These are phyloP conservation scores for Rhorus exstirpatorius DNA, from an alignment of 2,888 invertebrate genomes.

Conservation along the genomic window DNA sequence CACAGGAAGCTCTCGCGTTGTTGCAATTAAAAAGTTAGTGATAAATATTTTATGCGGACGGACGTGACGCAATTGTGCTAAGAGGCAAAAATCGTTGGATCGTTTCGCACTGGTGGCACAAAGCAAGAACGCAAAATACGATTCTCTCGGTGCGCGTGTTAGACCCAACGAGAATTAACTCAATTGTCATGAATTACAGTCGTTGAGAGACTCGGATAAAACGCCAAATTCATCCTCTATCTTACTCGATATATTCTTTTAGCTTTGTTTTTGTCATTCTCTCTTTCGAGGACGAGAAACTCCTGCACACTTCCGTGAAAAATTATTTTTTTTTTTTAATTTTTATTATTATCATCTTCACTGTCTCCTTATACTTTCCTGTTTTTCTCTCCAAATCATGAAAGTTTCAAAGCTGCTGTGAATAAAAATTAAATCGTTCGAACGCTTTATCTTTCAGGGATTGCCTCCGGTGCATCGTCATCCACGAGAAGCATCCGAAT, in stretches of 20 bases:
- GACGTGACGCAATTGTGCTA: slow-evolving; percentile 73
- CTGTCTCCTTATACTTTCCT: neutral
- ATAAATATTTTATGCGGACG: slow-evolving; percentile 66
- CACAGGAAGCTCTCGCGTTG: slow-evolving; percentile 22
- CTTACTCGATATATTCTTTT: slow-evolving; percentile 9
- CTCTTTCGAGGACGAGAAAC: slow-evolving; percentile 10
- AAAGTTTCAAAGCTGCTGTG: slow-evolving; percentile 23
- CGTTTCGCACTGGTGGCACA: slow-evolving; percentile 32
- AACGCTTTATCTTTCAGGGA: slow-evolving; percentile 87
- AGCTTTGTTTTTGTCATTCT: slow-evolving; percentile 24
- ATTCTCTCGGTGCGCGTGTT: slow-evolving; percentile 40
- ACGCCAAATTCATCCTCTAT: slow-evolving; percentile 22
- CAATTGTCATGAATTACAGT: slow-evolving; percentile 73
- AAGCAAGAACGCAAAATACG: slow-evolving; percentile 24
- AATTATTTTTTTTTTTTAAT: slow-evolving; percentile 63
- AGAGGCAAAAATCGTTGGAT: slow-evolving; percentile 74
- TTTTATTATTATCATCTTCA: slow-evolving; percentile 23
- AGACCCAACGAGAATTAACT: slow-evolving; percentile 69
- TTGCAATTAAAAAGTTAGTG: slow-evolving; percentile 73
- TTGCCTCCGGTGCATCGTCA: slow-evolving; percentile 92
- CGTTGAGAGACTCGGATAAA: slow-evolving; percentile 47
- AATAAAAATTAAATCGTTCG: slow-evolving; percentile 58
- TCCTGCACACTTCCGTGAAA: slow-evolving; percentile 50
- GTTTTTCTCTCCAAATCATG: slow-evolving; percentile 27
- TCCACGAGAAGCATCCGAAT: slow-evolving; percentile 92